Percentiles rank a stretch among this genome's conserved stretches.
phyloP scores from a whole-genome alignment of 2,113 vertebrate genomes.

The Hirundichthys speculiger region DNA sequence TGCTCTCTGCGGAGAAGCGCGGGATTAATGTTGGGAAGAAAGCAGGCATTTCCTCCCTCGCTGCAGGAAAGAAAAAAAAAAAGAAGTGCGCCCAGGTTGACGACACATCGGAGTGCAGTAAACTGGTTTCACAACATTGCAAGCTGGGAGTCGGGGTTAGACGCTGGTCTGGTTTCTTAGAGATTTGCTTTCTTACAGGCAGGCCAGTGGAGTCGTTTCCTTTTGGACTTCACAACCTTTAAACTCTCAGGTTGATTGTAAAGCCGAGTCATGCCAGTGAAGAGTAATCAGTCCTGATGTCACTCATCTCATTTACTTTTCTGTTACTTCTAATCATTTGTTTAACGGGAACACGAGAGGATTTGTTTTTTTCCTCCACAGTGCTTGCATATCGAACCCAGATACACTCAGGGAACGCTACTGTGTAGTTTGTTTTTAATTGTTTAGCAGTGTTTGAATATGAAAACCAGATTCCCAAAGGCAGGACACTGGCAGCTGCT shows the following conservation, averaged over 20 bases:
- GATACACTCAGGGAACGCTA: no score
- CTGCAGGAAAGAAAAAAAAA: no score
- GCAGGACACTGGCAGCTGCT: conserved; percentile 41
- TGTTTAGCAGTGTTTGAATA: conserved; percentile 46
- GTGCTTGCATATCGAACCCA: conserved; percentile 28
- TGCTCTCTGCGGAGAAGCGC: conserved; percentile 5
- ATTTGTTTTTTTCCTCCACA: conserved; percentile 56
- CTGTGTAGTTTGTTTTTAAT: background rate
- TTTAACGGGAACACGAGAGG: conserved; percentile 52
- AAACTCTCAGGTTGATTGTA: background rate
- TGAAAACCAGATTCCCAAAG: conserved; percentile 41
- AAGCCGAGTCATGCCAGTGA: background rate
- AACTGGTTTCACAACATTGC: conserved; percentile 47
- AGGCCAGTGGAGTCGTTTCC: background rate
- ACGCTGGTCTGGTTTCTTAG: conserved; percentile 21
- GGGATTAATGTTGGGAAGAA: conserved; percentile 58
- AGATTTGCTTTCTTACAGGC: conserved; percentile 7
- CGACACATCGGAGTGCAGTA: conserved; percentile 49
- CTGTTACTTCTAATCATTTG: conserved; percentile 33
- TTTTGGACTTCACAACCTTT: background rate
- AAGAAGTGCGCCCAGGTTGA: conserved; percentile 29
- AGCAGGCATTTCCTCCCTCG: conserved; percentile 52
- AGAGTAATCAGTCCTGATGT: background rate
- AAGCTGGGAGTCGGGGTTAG: conserved; percentile 17
- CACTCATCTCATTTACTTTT: conserved; percentile 24